phyloP scores from a whole-genome alignment of 2,888 invertebrate species.

The Parnassius orleans region DNA sequence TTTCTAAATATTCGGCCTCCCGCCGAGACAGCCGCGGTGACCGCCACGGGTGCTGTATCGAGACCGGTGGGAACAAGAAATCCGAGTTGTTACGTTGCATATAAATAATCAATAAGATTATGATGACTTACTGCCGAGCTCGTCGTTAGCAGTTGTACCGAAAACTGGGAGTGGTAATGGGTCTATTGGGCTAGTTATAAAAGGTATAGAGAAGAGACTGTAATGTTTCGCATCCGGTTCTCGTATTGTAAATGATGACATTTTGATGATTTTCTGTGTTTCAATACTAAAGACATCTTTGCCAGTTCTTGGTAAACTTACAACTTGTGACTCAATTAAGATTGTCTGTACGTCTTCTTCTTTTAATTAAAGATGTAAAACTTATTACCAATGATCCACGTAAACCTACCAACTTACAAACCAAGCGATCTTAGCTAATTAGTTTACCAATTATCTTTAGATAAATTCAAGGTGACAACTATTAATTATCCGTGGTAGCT shows the following conservation, averaged over 20 bases:
- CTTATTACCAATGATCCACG: too few species aligned
- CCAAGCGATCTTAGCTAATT: too few species aligned
- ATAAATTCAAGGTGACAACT: too few species aligned
- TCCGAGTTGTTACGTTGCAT: constrained; percentile 9
- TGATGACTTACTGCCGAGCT: constrained; percentile 19
- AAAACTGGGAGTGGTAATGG: constrained; percentile 1
- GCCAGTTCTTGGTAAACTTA: too few species aligned
- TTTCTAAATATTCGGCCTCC: constrained; percentile 20
- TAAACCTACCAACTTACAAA: too few species aligned
- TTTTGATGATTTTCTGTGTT: too few species aligned
- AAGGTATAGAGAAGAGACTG: neutral
- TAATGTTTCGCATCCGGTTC: neutral
- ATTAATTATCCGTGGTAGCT: too few species aligned
- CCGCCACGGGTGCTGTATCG: constrained; percentile 15
- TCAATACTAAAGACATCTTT: too few species aligned
- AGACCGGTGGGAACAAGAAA: constrained; percentile 23
- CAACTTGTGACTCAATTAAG: too few species aligned
- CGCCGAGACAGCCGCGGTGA: constrained; percentile 9
- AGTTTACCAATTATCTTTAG: too few species aligned
- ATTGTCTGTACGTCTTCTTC: too few species aligned
- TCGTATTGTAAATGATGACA: neutral
- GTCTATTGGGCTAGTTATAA: constrained; percentile 2
- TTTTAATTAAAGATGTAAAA: too few species aligned
- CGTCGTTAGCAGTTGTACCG: constrained; percentile 17
- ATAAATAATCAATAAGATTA: constrained; percentile 23